Evolutionary conservation across 2,888 invertebrate species (phyloP).

Genomic region (Melieria picta): DNA sequence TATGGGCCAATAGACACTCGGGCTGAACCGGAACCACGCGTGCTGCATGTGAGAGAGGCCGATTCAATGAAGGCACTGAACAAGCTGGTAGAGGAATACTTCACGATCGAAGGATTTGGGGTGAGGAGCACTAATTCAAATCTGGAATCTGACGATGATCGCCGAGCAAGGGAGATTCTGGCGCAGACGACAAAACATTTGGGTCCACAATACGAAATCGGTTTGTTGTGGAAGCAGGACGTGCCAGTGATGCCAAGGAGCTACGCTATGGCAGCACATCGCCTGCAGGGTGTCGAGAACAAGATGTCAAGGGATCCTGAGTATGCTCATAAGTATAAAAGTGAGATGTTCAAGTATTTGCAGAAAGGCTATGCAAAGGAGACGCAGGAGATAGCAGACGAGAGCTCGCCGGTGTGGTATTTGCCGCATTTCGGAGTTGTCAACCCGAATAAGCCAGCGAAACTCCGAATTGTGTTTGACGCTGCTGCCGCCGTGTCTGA

Average conservation of each 20-base stretch:
- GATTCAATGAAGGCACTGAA: constrained; percentile 1
- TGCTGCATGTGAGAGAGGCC: constrained; percentile 25
- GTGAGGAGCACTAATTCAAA: not conserved
- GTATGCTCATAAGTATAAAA: constrained; percentile 32
- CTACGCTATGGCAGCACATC: constrained; percentile 36
- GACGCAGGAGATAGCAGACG: no score
- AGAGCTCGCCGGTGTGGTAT: constrained; percentile 16
- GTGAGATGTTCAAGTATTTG: constrained; percentile 33
- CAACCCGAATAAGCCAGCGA: constrained; percentile 46
- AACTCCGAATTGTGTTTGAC: constrained; percentile 51
- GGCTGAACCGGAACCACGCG: no score
- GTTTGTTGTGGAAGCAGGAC: constrained; percentile 38
- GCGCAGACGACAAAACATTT: constrained; percentile 21
- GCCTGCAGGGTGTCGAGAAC: constrained; percentile 33
- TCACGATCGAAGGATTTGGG: constrained; percentile 10
- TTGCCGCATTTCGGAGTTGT: constrained; percentile 36
- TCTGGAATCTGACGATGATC: constrained; percentile 32
- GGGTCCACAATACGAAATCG: constrained; percentile 33
- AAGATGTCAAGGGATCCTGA: constrained; percentile 33
- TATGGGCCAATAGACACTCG: no score
- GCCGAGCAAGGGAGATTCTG: constrained; percentile 21
- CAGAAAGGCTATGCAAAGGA: constrained; percentile 27
- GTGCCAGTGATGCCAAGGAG: constrained; percentile 26
- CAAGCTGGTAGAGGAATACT: constrained; percentile 8
- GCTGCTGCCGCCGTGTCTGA: constrained; percentile 48